Conservation (phyloP, 1,140 invertebrate species). For the Pseudoatta argentina region DNA sequence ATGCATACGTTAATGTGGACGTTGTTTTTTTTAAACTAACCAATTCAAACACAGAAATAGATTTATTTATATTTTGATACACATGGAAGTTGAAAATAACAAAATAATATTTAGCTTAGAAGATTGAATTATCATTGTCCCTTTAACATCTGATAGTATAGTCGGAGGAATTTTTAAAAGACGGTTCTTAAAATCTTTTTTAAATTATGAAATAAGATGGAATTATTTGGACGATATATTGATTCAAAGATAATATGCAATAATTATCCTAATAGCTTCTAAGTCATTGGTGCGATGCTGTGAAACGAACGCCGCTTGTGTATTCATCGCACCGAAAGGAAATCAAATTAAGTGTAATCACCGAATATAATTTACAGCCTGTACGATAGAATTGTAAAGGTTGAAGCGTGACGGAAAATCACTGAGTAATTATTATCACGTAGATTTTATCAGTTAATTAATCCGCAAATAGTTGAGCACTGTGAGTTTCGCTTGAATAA, state of each 20-base stretch:
- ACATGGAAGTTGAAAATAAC: no score
- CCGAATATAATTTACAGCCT: constrained; percentile 23
- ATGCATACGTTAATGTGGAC: no score
- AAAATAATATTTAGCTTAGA: no score
- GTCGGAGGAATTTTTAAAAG: background rate
- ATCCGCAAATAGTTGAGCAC: background rate
- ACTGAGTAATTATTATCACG: constrained; percentile 21
- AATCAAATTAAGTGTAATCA: constrained; percentile 41
- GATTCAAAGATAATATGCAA: constrained; percentile 18
- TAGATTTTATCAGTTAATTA: constrained; percentile 33
- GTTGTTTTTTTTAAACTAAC: no score
- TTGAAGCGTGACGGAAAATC: constrained; percentile 6
- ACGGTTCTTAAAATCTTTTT: background rate
- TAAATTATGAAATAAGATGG: background rate
- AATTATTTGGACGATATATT: constrained; percentile 7
- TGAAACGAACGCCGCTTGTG: background rate
- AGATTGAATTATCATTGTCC: no score
- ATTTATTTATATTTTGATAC: no score
- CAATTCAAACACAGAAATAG: no score
- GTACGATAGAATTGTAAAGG: constrained; percentile 19
- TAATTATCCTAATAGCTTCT: constrained; percentile 37
- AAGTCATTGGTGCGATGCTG: constrained; percentile 1
- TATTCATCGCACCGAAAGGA: background rate
- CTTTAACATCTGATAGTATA: no score
- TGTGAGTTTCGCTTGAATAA: no score